Percentiles rank a stretch among this genome's conserved stretches.
Evolutionary conservation across 2,888 invertebrate species (phyloP).

Genomic region (Hetaerina titia): DNA sequence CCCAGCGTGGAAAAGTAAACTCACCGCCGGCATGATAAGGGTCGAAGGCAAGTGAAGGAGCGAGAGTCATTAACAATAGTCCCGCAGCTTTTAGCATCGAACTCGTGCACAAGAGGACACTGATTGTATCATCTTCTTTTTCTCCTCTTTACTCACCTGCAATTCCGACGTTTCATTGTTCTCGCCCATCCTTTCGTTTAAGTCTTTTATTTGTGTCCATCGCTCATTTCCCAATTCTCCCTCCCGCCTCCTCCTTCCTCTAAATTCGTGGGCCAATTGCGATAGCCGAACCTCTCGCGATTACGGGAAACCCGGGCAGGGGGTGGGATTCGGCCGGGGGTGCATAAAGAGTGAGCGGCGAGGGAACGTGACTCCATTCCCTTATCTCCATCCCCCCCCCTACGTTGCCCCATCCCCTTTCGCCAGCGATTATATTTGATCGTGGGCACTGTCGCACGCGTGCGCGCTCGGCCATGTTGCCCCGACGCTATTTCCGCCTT

Average conservation of each 20-base stretch:
- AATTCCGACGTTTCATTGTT: constrained; percentile 20
- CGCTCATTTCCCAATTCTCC: background rate
- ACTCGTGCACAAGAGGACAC: background rate
- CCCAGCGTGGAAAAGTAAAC: constrained; percentile 28
- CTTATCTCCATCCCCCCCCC: too few species aligned
- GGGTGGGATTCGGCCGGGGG: too few species aligned
- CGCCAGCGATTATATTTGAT: too few species aligned
- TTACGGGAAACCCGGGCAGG: background rate
- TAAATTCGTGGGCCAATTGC: background rate
- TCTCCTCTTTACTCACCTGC: background rate
- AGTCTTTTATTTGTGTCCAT: background rate
- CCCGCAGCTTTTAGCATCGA: constrained; percentile 55
- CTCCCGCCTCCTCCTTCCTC: background rate
- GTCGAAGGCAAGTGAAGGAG: constrained; percentile 5
- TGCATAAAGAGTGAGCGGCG: too few species aligned
- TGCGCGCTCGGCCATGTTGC: too few species aligned
- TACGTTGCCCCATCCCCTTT: too few species aligned
- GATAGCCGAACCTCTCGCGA: background rate
- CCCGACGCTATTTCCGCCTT: too few species aligned
- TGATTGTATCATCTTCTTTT: constrained; percentile 48
- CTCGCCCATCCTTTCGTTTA: background rate
- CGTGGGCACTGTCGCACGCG: too few species aligned
- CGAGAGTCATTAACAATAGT: constrained; percentile 38
- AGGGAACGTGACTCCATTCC: too few species aligned
- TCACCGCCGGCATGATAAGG: constrained; percentile 21